Base-by-base conservation (phyloP, 2,888 invertebrate genomes). In the Calameuta idolon region DNA sequence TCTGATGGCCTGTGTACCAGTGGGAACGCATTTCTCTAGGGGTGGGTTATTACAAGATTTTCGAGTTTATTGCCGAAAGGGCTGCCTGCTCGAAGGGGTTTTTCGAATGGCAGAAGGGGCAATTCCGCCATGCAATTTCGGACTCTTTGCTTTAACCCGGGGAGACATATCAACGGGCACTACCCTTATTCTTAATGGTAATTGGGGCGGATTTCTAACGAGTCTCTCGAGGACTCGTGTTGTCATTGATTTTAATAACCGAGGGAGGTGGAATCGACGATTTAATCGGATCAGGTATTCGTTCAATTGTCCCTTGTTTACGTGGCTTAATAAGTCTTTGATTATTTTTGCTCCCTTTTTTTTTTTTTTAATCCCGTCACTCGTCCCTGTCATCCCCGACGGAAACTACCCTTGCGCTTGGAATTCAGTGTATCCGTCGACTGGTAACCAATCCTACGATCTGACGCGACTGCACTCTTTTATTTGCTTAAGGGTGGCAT, bases 201-300 rank as follows among this genome's bases (percentile, higher is more conserved):
- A 87, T 86, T 85, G 86, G 86, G 77, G 81, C 82, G 82, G 82
- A 83, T 85, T 83, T 84, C 82, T 81, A 83, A 86, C 84, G 85
- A 84, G 84, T 76, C 87, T 83, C 85, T 79, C 76, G 84, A 82
- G 84, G 73, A 77, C 78, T 15, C 81, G 5, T 79, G 77, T 80
- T 83, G 85, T 84, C 85, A 85, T 85, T 87, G 87, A 87, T 87
- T 87, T 87, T 83, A 86, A 86, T 86, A 86, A 85, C 86, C 83
- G 12, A 34, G 74, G 34, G 74, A 15, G n/a, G 12, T 9, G 33
- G 71, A 71, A 71, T 30, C 31, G 30, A 71, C 12, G 33, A 12
- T 71, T 71, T 30, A 33, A 71, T 31, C 31, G 9, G 30, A 30
- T 71, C 33, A 71, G 33, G 33, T 0, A 69, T 69, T 69, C 69